Conservation (phyloP, 2,113 vertebrate genomes). For the Ceyx cyanopectus region DNA sequence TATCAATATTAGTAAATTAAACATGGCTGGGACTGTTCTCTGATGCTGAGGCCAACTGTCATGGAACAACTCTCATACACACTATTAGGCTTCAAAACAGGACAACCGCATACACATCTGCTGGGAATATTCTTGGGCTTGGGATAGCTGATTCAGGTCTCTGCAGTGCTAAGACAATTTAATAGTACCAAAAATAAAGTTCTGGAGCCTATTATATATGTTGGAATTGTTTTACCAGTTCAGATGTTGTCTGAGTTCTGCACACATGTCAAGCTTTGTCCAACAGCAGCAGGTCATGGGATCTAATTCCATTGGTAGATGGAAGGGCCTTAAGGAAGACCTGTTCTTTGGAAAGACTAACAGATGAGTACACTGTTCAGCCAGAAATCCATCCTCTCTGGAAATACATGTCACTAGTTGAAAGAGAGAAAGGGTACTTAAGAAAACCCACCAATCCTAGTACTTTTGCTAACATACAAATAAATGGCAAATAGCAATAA, state of each 20-base stretch:
- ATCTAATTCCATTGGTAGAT: neutral
- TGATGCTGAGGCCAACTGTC: neutral
- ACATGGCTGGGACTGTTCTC: neutral
- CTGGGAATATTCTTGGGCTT: neutral
- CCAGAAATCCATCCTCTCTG: neutral
- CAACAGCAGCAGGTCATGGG: neutral
- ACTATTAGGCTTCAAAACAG: neutral
- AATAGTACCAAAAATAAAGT: neutral
- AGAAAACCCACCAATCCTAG: neutral
- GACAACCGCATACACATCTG: neutral
- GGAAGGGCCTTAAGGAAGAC: neutral
- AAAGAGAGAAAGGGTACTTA: neutral
- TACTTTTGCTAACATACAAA: neutral
- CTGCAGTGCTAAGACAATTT: neutral
- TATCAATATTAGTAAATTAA: slow-evolving; percentile 24
- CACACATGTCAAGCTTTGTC: neutral
- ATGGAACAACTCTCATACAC: neutral
- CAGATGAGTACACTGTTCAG: neutral
- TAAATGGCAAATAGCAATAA: neutral
- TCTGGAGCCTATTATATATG: neutral
- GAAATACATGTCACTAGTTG: neutral
- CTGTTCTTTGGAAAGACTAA: neutral
- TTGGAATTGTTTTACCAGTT: neutral
- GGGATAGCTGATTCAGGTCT: neutral
- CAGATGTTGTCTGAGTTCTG: neutral